Evolutionary conservation across 1,140 invertebrate species (phyloP).

Genomic region (Saxidomus purpurata): DNA sequence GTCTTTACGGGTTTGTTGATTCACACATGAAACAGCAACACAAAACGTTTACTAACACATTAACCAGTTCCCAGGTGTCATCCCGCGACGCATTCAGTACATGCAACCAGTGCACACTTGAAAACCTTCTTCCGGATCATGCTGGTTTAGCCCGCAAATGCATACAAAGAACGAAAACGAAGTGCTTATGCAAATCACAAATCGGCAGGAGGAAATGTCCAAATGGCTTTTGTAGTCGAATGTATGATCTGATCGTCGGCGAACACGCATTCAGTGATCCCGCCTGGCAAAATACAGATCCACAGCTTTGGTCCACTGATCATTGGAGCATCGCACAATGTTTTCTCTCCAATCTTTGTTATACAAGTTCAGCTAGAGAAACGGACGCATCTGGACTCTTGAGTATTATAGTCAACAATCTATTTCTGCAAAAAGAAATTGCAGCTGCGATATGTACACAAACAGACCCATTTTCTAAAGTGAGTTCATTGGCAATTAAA

Average conservation of each 20-base stretch:
- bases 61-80: not conserved
- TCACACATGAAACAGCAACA: not conserved
- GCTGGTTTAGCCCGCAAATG: not conserved
- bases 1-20: not conserved
- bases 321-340: constrained; percentile 2
- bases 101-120: not conserved
- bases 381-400: not conserved
- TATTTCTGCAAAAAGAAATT: not conserved
- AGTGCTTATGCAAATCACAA: not conserved
- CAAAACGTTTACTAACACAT: not conserved
- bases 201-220: not conserved
- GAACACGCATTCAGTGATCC: not conserved
- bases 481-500: too few relatives aligned
- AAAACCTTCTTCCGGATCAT: not conserved
- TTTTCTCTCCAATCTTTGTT: not conserved
- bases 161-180: not conserved
- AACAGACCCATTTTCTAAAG: not conserved
- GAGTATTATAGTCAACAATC: not conserved
- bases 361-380: not conserved
- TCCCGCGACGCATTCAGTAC: not conserved
- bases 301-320: not conserved
- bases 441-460: not conserved
- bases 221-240: not conserved
- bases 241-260: not conserved
- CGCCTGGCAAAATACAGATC: not conserved